Percentiles rank a stretch among this genome's conserved stretches.
phyloP scores from a whole-genome alignment of 1,140 invertebrate genomes.

The Berghia stephanieae region DNA sequence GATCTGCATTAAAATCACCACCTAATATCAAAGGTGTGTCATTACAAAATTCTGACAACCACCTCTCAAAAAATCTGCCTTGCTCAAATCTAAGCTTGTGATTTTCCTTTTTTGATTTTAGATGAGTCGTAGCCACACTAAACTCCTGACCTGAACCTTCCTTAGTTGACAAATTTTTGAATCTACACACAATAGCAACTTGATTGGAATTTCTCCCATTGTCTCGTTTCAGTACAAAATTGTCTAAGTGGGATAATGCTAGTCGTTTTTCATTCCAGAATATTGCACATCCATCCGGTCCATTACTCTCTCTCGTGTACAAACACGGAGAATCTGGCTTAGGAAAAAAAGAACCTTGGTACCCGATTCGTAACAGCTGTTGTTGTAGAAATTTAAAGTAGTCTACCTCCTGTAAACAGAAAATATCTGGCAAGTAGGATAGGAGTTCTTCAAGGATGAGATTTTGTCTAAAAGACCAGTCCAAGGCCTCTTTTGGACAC shows the following conservation, averaged over 20 bases:
- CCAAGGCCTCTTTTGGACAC: conserved; percentile 77
- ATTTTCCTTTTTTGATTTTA: conserved; percentile 77
- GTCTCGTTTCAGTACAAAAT: conserved; percentile 77
- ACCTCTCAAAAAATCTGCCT: conserved; percentile 77
- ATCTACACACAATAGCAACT: conserved; percentile 73
- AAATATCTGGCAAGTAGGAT: conserved; percentile 75
- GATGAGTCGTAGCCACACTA: conserved; percentile 79
- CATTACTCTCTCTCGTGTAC: conserved; percentile 75
- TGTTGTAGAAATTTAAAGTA: conserved; percentile 78
- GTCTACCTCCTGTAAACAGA: conserved; percentile 84
- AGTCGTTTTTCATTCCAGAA: conserved; percentile 77
- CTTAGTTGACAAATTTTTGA: conserved; percentile 8
- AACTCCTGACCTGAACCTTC: conserved; percentile 67
- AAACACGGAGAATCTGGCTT: conserved; percentile 84
- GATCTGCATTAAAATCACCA: conserved; percentile 85
- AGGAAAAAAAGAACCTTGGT: conserved; percentile 77
- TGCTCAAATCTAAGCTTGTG: conserved; percentile 75
- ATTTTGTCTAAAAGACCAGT: conserved; percentile 76
- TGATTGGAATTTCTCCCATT: conserved; percentile 78
- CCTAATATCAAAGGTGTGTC: conserved; percentile 73
- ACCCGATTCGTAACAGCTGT: conserved; percentile 74
- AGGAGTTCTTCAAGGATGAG: conserved; percentile 80
- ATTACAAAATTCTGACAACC: conserved; percentile 68
- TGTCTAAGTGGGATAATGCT: conserved; percentile 72
- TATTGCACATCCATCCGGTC: conserved; percentile 83